Percentiles rank a stretch among this genome's conserved stretches.
phyloP scores from a whole-genome alignment of 2,797 vertebrate genomes.

The Cryptoblepharus egeriae region DNA sequence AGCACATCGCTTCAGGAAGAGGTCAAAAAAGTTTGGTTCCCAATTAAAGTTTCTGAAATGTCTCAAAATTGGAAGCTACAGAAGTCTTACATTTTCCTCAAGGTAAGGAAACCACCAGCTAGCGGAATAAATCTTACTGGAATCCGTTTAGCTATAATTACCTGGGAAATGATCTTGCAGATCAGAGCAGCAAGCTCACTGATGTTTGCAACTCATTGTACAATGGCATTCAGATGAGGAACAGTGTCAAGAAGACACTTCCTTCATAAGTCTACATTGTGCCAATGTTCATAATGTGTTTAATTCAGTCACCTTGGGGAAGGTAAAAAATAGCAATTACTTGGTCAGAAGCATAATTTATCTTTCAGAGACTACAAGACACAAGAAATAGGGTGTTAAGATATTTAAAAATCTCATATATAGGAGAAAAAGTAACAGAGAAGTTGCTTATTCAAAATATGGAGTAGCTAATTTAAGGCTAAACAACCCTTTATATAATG shows the following conservation, averaged over 20 bases:
- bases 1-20: background rate
- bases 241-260: background rate
- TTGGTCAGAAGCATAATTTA: background rate
- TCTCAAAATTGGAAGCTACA: background rate
- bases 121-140: background rate
- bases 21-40: background rate
- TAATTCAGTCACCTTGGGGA: background rate
- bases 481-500: background rate
- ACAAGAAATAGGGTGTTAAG: no score
- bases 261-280: background rate
- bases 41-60: background rate
- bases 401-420: background rate
- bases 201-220: background rate
- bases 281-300: background rate
- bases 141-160: background rate
- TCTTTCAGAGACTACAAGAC: background rate
- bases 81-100: background rate
- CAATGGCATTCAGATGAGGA: background rate
- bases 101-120: background rate
- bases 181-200: background rate
- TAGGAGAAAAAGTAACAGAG: background rate
- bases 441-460: background rate
- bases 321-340: background rate
- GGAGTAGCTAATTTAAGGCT: background rate
- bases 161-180: background rate